Conservation (phyloP, 2,113 vertebrate species). For the Stercorarius parasiticus region DNA sequence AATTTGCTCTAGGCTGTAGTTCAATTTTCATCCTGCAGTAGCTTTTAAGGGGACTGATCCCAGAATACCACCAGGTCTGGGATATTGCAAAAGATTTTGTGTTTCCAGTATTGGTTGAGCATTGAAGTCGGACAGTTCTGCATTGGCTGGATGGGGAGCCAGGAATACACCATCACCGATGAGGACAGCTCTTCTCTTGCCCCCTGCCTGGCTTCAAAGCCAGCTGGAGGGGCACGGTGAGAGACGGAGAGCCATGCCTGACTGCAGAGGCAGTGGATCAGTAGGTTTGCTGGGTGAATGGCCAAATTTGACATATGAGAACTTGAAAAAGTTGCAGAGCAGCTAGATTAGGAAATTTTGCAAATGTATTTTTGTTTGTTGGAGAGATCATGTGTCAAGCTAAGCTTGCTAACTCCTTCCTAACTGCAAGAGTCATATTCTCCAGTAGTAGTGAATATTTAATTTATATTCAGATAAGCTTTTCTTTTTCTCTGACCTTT, state of each 20-base stretch:
- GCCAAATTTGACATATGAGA: neutral
- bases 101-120: neutral
- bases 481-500: slow-evolving; percentile 10
- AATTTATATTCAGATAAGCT: neutral
- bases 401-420: neutral
- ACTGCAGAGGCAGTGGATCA: neutral
- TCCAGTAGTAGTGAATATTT: neutral
- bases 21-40: neutral
- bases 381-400: neutral
- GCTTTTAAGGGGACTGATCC: neutral
- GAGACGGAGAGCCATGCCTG: neutral
- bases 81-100: neutral
- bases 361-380: neutral
- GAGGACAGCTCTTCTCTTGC: neutral
- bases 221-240: neutral
- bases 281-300: neutral
- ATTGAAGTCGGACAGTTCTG: neutral
- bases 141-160: neutral
- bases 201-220: neutral
- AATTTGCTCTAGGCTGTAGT: neutral
- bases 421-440: neutral
- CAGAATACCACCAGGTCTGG: neutral
- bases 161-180: neutral
- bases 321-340: neutral
- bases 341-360: neutral